phyloP scores from a whole-genome alignment of 2,888 invertebrate genomes.

The Ophonus ardosiacus region DNA sequence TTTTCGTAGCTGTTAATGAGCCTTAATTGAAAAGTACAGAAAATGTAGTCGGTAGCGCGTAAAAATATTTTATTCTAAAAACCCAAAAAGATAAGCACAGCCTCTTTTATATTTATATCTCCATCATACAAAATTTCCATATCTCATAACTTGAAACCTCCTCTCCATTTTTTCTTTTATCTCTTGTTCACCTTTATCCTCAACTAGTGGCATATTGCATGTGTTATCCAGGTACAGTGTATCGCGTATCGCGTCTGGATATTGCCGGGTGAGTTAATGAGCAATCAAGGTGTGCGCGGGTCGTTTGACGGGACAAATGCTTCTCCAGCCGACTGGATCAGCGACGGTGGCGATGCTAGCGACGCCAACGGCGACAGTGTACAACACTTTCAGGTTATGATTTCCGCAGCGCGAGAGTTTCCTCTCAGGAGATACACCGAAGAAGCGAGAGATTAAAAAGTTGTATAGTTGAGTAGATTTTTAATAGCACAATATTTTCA shows the following conservation, averaged over 20 bases:
- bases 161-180: not conserved
- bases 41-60: too few relatives aligned
- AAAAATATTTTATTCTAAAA: too few relatives aligned
- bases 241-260: not conserved
- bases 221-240: not conserved
- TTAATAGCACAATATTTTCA: too few relatives aligned
- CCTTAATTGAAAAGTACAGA: too few relatives aligned
- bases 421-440: not conserved
- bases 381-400: constrained; percentile 33
- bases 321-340: constrained; percentile 10
- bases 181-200: not conserved
- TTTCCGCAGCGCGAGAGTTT: not conserved
- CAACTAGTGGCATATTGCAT: constrained; percentile 15
- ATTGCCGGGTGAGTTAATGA: constrained; percentile 48
- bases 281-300: constrained; percentile 27
- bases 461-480: too few relatives aligned
- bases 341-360: not conserved
- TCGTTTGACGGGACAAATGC: constrained; percentile 46
- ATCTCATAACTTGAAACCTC: not conserved
- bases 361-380: constrained; percentile 3
- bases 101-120: not conserved
- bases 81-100: not conserved
- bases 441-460: too few relatives aligned
- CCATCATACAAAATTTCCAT: not conserved
- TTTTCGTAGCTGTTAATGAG: too few relatives aligned